These are phyloP conservation scores for Abrostola tripartita DNA, from an alignment of 2,888 invertebrate species.

Conservation along the genomic window DNA sequence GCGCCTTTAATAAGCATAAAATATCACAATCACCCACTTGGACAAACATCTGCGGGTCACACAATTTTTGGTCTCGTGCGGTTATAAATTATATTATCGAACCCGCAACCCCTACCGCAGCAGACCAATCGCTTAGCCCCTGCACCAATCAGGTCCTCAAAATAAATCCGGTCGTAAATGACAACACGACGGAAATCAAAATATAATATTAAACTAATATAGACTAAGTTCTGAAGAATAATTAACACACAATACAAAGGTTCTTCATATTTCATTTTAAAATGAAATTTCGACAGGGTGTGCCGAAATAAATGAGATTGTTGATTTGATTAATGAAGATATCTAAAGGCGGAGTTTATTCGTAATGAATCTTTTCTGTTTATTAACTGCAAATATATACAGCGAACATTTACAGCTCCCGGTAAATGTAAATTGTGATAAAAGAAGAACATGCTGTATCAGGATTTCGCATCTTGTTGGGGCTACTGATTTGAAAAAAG, in stretches of 20 bases:
- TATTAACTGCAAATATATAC: slow-evolving; percentile 28
- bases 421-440: slow-evolving; percentile 28
- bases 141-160: no score
- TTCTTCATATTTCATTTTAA: slow-evolving; percentile 44
- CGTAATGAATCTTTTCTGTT: slow-evolving; percentile 30
- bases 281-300: slow-evolving; percentile 33
- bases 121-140: no score
- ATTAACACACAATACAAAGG: slow-evolving; percentile 26
- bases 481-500: not conserved
- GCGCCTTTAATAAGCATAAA: no score
- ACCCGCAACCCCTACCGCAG: no score
- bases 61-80: no score
- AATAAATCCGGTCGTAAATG: not conserved
- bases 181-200: no score
- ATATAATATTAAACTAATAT: slow-evolving; percentile 18
- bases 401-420: slow-evolving; percentile 19
- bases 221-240: slow-evolving; percentile 23
- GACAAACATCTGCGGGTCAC: no score
- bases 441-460: slow-evolving; percentile 24
- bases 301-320: slow-evolving; percentile 44
- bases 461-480: slow-evolving; percentile 2
- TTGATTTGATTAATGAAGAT: slow-evolving; percentile 54
- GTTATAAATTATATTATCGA: no score
- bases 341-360: slow-evolving; percentile 29
- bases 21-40: no score